Base-by-base conservation (phyloP, 1,140 invertebrate species). In the Calliphora vicina region DNA sequence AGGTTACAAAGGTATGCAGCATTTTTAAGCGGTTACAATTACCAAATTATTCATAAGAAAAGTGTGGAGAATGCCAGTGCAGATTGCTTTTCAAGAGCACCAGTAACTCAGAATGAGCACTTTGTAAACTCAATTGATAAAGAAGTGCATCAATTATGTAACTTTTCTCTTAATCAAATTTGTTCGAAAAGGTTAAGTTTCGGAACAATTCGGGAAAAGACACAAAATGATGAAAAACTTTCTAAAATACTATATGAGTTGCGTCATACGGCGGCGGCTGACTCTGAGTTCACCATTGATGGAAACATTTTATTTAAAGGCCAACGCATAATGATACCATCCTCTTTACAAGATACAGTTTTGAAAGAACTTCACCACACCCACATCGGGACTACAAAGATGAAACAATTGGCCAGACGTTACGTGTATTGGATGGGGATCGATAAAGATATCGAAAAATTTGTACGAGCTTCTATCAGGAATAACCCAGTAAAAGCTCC, bases 401-500 rank as follows among this genome's bases (percentile, higher is more conserved):
- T 92, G 90, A 93, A 93, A 86, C 83, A 85, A 8, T 76, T 92
- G 15, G 91, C 92, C 15, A 82, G 91, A 23, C 87, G 83, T 42
- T 91, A 91, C 85, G 85, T 92, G 13, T 93, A 88, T 85, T 93
- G 91, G 91, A 90, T 88, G 13, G 84, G 86, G 1, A 89, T 93
- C 4, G 90, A 93, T 84, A 42, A 84, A 25, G 90, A 92, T 17
- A 92, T 93, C 29, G 29, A 35, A 35, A 35, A 35, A 35, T 35
- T 35, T 35, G 29, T 35, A 35, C 29, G n/a, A n/a, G n/a, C n/a
- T n/a, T n/a, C n/a, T n/a, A n/a, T n/a, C n/a, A n/a, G n/a, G n/a
- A n/a, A n/a, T n/a, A n/a, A n/a, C n/a, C n/a, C n/a, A n/a, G n/a
- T n/a, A n/a, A n/a, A n/a, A n/a, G n/a, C n/a, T n/a, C n/a, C n/a